Evolutionary conservation across 2,797 vertebrate genomes (phyloP).

Genomic region (Falco novaeseelandiae): DNA sequence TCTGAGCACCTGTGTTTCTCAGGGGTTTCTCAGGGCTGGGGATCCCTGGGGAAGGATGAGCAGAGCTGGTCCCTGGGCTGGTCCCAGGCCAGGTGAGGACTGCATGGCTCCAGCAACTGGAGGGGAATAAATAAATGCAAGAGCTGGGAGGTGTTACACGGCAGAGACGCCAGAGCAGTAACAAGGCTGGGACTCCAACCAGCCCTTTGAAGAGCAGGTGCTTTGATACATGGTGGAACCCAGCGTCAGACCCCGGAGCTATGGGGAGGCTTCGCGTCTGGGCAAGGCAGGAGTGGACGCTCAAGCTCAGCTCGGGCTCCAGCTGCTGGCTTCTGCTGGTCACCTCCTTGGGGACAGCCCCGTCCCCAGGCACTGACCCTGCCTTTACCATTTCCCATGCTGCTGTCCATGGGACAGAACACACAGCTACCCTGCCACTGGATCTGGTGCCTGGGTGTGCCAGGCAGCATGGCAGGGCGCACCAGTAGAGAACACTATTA

Average conservation of each 20-base stretch:
- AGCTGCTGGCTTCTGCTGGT: neutral
- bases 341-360: neutral
- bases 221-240: neutral
- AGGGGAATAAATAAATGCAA: neutral
- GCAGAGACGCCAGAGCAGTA: neutral
- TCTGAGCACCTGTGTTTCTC: neutral
- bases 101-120: fast-evolving
- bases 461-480: neutral
- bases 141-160: neutral
- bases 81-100: neutral
- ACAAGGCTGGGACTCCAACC: neutral
- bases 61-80: neutral
- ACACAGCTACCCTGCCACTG: neutral
- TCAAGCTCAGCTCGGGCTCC: neutral
- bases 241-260: neutral
- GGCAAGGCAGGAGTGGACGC: neutral
- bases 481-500: neutral
- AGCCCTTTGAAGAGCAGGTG: neutral
- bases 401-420: neutral
- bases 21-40: neutral
- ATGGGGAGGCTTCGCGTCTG: fast-evolving
- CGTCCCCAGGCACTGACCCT: fast-evolving
- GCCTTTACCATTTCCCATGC: neutral
- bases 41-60: neutral
- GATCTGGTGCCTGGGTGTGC: neutral